phyloP scores from a whole-genome alignment of 2,888 invertebrate species.

The Suillia variegata region DNA sequence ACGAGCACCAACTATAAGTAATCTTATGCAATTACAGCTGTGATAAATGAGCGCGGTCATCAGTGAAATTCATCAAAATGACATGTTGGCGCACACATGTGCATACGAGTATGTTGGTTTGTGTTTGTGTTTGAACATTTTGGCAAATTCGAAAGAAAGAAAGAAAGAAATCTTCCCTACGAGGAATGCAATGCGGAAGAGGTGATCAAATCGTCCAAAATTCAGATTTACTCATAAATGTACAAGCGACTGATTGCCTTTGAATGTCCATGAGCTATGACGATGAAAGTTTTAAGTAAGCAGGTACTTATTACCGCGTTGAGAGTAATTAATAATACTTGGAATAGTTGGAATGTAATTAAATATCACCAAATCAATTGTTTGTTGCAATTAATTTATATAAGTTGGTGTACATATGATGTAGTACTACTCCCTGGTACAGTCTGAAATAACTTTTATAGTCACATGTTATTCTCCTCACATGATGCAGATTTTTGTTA shows the following conservation, averaged over 20 bases:
- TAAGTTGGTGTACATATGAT: too few relatives aligned
- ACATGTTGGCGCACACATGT: neutral
- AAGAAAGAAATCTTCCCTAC: neutral
- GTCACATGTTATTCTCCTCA: too few relatives aligned
- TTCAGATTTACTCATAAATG: neutral
- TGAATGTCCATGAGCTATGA: too few relatives aligned
- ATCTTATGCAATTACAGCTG: constrained; percentile 30
- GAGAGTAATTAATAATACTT: neutral
- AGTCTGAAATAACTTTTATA: too few relatives aligned
- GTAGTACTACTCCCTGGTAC: too few relatives aligned
- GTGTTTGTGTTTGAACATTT: neutral
- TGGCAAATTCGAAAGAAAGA: neutral
- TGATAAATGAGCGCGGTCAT: constrained; percentile 34
- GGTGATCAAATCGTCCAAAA: neutral
- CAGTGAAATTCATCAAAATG: constrained; percentile 19
- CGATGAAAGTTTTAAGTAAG: too few relatives aligned
- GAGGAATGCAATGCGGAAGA: neutral
- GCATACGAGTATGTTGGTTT: neutral
- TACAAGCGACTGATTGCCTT: too few relatives aligned
- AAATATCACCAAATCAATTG: too few relatives aligned
- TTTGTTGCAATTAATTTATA: too few relatives aligned
- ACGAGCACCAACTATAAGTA: too few relatives aligned
- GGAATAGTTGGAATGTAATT: neutral
- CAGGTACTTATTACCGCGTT: too few relatives aligned
- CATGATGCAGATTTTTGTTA: too few relatives aligned